Evolutionary conservation across 1,140 invertebrate genomes (phyloP), one percentile per base, ranked within the genome.

Genomic region (Zelostemma sp.): DNA sequence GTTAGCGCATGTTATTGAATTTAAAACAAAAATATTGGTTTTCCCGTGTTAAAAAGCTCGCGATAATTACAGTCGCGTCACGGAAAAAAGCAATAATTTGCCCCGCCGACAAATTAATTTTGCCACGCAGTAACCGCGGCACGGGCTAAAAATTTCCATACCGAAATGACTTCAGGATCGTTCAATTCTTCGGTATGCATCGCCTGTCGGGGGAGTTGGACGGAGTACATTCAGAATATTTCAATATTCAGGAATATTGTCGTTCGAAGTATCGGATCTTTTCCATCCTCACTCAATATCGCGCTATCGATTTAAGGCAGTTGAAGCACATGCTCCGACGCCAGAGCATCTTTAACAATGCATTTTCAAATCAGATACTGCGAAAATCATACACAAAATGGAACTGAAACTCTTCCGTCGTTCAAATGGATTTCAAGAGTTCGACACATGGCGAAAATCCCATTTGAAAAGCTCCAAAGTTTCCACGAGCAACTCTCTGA

Each of bases 201-300:
- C 47, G 35, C 31, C 31, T 11, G 50, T 46, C 68, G 58, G 53
- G 68, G 62, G 68, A 70, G 51, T 65, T 70, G 48, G 61, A 65
- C 50, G 43, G n/a, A 63, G 55, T 55, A 45, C 55, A 59, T 62
- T 65, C 61, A 50, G 68, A 65, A 71, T 71, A 71, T 66, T 71
- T 66, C 68, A 71, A 62, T 62, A 66, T 71, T 65, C 66, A 63
- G 48, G 21, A 48, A 62, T 58, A 58, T 57, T 57, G 51, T 41
- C 50, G 50, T 31, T 56, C 43, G 43, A 46, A 16, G 17, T 46
- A 18, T 17, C 17, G 43, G 16, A 19, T 19, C 12, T 19, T 46
- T 11, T 12, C 17, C n/a, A n/a, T n/a, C 43, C n/a, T 15, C 14
- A 16, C 40, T 43, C 6, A 17, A 15, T 17, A 43, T 1, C 6